Evolutionary conservation across 2,888 invertebrate genomes (phyloP), one percentile per base, ranked within the genome.

Genomic region (Cephus runcator): DNA sequence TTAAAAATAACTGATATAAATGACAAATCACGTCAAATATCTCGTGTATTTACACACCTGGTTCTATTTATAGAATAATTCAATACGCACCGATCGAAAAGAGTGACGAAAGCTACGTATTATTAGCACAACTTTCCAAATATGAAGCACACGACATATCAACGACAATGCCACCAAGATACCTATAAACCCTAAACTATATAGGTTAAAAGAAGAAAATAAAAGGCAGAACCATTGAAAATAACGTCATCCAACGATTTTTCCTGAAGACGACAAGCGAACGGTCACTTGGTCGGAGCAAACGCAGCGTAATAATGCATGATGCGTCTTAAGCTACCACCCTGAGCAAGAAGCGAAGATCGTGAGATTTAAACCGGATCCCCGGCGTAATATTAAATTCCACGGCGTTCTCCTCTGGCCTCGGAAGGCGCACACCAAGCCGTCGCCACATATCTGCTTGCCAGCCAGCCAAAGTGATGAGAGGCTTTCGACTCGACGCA

Each of bases 291-390:
- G 34, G 31, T 71, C 71, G 71, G 0, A 9, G 56, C 56, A 56
- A 56, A 56, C 56, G 23, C 34, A 34, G 31, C 71, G 71, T 74
- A 74, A 74, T 74, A 74, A 74, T 34, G 74, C 36, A 74, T 35
- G 36, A 30, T 34, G 74, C 34, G 74, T 74, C 74, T 74, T 34
- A 34, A 36, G 74, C 74, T 74, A 74, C 74, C 74, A 74, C 74
- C 74, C 74, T 74, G 35, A 74, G 74, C 74, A 74, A 74, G 35
- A 74, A 74, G 31, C 74, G 36, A 74, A 74, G 74, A 74, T 74
- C 74, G 74, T 74, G 74, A 74, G 74, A 74, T 74, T 74, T 74
- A 74, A 74, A 74, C 74, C 74, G 74, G 74, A 74, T 74, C 74
- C 74, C 23, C 74, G 74, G 35, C 74, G 74, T 36, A 74, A 74